Conservation (phyloP, 1,140 invertebrate species). For the Drosophila obscura region DNA sequence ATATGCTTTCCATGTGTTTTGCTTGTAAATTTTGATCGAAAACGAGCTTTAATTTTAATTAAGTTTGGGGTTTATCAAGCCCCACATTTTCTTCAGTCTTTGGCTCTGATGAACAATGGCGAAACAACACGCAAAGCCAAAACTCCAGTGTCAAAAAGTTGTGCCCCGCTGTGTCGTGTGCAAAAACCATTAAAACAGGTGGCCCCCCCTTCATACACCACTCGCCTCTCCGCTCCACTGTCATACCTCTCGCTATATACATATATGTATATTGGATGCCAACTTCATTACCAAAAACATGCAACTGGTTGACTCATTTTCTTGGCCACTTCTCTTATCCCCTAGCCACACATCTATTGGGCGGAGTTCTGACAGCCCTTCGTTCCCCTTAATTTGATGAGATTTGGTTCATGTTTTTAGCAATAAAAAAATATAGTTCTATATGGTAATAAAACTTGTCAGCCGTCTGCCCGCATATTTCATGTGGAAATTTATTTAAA, state of each 20-base stretch:
- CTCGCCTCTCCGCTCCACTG: no score
- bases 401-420: constrained; percentile 16
- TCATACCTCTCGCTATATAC: not conserved
- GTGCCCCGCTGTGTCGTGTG: constrained; percentile 46
- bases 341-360: constrained; percentile 25
- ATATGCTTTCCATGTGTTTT: constrained; percentile 2
- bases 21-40: constrained; percentile 5
- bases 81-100: constrained; percentile 24
- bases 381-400: constrained; percentile 34
- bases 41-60: constrained; percentile 68
- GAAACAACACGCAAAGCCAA: constrained; percentile 40
- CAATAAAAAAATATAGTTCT: constrained; percentile 77
- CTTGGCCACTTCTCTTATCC: constrained; percentile 51
- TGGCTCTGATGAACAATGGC: constrained; percentile 61
- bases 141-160: constrained; percentile 71
- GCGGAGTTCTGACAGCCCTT: constrained; percentile 27
- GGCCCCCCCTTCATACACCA: constrained; percentile 45
- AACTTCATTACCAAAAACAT: constrained; percentile 45
- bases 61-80: constrained; percentile 43
- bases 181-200: constrained; percentile 74
- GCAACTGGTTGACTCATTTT: constrained; percentile 77
- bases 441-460: constrained; percentile 72
- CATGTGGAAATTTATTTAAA: constrained; percentile 23
- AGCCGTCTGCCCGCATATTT: constrained; percentile 22
- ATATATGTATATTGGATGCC: not conserved